phyloP scores from a whole-genome alignment of 2,888 invertebrate species.

The Lasioglossum zephyrum region DNA sequence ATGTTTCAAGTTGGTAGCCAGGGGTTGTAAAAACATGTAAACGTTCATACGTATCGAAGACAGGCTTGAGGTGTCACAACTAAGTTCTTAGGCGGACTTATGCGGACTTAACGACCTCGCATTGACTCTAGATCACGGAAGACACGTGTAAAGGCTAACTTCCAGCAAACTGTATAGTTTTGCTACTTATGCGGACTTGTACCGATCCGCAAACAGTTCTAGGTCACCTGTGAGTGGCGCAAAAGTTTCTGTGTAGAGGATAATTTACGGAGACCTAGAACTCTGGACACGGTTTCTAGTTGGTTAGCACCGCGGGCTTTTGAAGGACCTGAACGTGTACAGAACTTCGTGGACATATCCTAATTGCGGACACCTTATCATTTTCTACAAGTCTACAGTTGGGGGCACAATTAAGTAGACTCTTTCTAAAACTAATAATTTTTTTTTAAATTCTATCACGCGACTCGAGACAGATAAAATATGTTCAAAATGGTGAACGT shows the following conservation, averaged over 20 bases:
- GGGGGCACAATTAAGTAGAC: neutral
- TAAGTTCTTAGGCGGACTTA: neutral
- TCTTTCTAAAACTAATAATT: neutral
- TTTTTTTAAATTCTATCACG: neutral
- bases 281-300: neutral
- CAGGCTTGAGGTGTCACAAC: neutral
- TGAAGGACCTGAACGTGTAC: neutral
- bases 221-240: neutral
- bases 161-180: neutral
- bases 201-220: neutral
- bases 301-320: neutral
- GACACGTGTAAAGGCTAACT: neutral
- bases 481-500: too few species aligned
- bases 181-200: neutral
- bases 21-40: neutral
- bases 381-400: neutral
- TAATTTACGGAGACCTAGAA: neutral
- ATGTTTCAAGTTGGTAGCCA: neutral
- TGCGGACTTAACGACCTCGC: neutral
- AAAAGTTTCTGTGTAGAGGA: neutral
- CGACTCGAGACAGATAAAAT: too few species aligned
- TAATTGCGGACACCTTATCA: too few species aligned
- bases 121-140: neutral
- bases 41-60: neutral
- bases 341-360: neutral